These are phyloP conservation scores for Caenorhabditis japonica DNA, from an alignment of 2,888 invertebrate species.

Conservation along the genomic window DNA sequence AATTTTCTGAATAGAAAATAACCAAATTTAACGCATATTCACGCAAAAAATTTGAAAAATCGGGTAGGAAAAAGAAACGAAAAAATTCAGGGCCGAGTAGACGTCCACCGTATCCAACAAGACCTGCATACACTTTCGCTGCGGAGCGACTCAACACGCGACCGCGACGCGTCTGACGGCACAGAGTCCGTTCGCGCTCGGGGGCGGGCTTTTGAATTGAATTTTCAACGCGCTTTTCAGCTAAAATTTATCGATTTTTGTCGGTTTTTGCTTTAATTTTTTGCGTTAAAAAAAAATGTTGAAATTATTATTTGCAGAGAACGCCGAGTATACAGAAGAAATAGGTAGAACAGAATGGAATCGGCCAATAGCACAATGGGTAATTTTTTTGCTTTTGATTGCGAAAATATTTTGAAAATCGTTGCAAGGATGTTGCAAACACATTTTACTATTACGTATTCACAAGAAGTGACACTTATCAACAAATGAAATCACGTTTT, in stretches of 20 bases:
- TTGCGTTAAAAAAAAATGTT: neutral
- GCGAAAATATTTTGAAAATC: neutral
- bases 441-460: too few species aligned
- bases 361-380: conserved; percentile 23
- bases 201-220: conserved; percentile 37
- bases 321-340: neutral
- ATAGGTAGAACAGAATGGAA: conserved; percentile 11
- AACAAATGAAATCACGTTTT: too few species aligned
- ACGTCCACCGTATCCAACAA: conserved; percentile 9
- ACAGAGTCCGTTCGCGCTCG: neutral
- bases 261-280: neutral
- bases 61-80: conserved; percentile 30
- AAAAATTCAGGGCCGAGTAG: conserved; percentile 4
- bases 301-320: conserved; percentile 5
- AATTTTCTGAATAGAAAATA: neutral
- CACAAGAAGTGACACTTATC: too few species aligned
- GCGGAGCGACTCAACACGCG: conserved; percentile 41
- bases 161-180: conserved; percentile 38
- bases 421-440: too few species aligned
- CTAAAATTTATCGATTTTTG: conserved; percentile 7
- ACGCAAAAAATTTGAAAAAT: conserved; percentile 16
- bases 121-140: conserved; percentile 46
- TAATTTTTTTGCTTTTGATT: conserved; percentile 1
- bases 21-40: neutral
- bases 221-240: conserved; percentile 7